These are phyloP conservation scores for Pangasius macronema DNA, from an alignment of 2,797 vertebrate species.

Conservation along the genomic window DNA sequence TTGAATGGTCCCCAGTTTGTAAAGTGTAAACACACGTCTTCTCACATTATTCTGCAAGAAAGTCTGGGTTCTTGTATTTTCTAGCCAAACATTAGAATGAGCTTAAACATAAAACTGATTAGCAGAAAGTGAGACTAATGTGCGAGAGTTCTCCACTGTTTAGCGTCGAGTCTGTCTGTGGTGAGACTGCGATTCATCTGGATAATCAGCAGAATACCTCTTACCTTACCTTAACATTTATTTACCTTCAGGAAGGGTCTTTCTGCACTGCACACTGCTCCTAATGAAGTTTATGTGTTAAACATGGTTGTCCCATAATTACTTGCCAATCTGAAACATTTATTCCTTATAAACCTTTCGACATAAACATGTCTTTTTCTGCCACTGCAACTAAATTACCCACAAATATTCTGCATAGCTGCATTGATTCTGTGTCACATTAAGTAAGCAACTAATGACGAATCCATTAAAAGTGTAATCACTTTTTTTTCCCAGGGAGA, in stretches of 20 bases:
- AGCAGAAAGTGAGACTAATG: constrained; percentile 31
- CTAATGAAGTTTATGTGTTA: constrained; percentile 9
- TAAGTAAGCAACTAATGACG: constrained; percentile 45
- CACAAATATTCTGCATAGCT: constrained; percentile 35
- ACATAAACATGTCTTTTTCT: constrained; percentile 23
- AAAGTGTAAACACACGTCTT: constrained; percentile 58
- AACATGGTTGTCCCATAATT: not conserved
- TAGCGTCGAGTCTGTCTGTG: not conserved
- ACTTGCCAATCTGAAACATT: not conserved
- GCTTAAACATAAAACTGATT: constrained; percentile 49
- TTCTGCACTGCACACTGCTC: not conserved
- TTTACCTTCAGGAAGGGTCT: constrained; percentile 13
- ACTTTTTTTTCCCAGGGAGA: constrained; percentile 32
- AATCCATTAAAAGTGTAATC: constrained; percentile 49
- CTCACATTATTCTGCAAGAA: constrained; percentile 47
- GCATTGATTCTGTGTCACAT: constrained; percentile 37
- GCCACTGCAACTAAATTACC: constrained; percentile 2
- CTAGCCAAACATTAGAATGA: constrained; percentile 33
- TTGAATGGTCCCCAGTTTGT: constrained; percentile 46
- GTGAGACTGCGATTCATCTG: not conserved
- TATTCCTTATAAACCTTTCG: constrained; percentile 16
- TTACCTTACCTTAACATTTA: not conserved
- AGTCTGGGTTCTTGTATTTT: constrained; percentile 31
- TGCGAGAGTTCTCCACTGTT: constrained; percentile 17
- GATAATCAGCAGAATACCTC: constrained; percentile 6